These are phyloP conservation scores for Felis catus DNA, from an alignment of 2,113 vertebrate species.

Conservation along the genomic window F.catus_Fca126_mat1.0 CM031415.1:51144501-51145000, in stretches of 20 bases:
- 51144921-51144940: neutral
- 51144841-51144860: neutral
- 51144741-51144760: neutral
- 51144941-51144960: neutral
- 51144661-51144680: neutral
- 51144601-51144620: neutral
- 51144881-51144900: neutral
- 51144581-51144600: neutral
- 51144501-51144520: neutral
- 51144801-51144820: neutral
- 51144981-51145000: neutral
- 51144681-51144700: neutral
- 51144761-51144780: neutral
- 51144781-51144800: neutral
- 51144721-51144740: neutral
- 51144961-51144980: neutral
- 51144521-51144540: neutral
- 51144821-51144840: neutral
- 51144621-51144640: neutral
- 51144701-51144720: neutral
- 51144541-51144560: neutral
- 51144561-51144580: neutral
- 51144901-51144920: neutral
- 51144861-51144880: neutral
- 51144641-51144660: neutral